Evolutionary conservation across 2,113 vertebrate genomes (phyloP).

Genomic region (Paradisaea rubra): DNA sequence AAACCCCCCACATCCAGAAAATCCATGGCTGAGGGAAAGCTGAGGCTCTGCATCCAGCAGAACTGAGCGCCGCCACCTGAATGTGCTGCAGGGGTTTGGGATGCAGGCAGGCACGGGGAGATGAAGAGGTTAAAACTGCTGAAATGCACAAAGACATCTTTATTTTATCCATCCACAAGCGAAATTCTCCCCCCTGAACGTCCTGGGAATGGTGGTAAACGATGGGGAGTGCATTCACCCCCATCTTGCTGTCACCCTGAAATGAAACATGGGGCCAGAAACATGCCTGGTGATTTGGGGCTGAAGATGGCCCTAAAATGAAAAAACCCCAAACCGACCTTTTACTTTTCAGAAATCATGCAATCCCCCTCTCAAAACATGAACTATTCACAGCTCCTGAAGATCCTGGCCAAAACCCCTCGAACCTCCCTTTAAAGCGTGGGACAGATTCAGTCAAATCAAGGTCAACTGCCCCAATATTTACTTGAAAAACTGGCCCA

Average conservation of each 20-base stretch:
- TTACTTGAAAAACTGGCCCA: neutral
- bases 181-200: neutral
- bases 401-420: neutral
- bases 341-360: neutral
- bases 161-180: neutral
- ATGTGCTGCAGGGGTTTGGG: neutral
- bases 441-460: neutral
- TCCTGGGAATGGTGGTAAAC: neutral
- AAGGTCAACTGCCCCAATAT: neutral
- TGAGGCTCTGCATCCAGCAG: neutral
- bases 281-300: neutral
- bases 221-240: neutral
- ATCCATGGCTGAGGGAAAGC: neutral
- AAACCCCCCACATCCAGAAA: neutral
- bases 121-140: neutral
- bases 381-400: neutral
- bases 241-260: neutral
- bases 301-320: neutral
- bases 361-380: neutral
- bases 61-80: rapidly evolving
- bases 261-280: neutral
- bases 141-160: neutral
- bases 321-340: rapidly evolving
- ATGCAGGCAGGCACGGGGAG: neutral
- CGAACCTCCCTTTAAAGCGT: neutral